Percentiles rank a stretch among this genome's conserved stretches.
These are phyloP conservation scores for Scolopax bukidnonensis DNA, from an alignment of 2,797 vertebrate genomes.

Conservation along the genomic window DNA sequence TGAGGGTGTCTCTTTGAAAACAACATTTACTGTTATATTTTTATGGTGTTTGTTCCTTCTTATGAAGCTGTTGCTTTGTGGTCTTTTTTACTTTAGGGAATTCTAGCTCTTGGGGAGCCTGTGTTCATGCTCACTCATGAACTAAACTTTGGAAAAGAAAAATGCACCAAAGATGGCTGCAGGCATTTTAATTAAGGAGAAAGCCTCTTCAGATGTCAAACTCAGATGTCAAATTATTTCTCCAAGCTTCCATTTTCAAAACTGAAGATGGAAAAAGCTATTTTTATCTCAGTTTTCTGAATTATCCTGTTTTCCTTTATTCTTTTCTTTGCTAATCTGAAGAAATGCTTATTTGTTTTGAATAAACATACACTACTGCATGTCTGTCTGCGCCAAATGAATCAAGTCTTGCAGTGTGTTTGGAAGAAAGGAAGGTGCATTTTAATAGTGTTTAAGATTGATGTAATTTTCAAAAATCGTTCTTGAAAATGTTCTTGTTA, in stretches of 20 bases:
- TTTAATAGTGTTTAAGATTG: neutral
- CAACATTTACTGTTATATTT: neutral
- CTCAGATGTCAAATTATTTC: neutral
- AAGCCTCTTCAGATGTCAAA: slow-evolving; percentile 24
- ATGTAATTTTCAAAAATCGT: neutral
- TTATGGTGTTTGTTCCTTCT: neutral
- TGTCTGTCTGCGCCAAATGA: neutral
- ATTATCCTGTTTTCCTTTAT: neutral
- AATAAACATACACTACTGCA: neutral
- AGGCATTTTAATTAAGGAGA: slow-evolving; percentile 46
- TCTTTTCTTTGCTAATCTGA: neutral
- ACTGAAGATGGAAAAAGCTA: neutral
- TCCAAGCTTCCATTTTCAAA: slow-evolving; percentile 19
- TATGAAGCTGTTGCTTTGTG: neutral
- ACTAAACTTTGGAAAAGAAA: slow-evolving; percentile 11
- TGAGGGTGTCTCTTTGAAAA: neutral
- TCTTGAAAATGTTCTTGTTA: neutral
- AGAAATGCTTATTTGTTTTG: neutral
- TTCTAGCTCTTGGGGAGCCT: neutral
- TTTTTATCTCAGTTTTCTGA: neutral
- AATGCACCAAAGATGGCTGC: neutral
- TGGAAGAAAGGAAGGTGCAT: neutral
- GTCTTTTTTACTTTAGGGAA: neutral
- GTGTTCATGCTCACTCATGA: neutral
- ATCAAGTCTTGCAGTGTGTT: neutral